A percentile compares a stretch with the other conserved stretches of the same genome.
Evolutionary conservation across 2,888 invertebrate genomes (phyloP).

Genomic region (Thecophora atra): DNA sequence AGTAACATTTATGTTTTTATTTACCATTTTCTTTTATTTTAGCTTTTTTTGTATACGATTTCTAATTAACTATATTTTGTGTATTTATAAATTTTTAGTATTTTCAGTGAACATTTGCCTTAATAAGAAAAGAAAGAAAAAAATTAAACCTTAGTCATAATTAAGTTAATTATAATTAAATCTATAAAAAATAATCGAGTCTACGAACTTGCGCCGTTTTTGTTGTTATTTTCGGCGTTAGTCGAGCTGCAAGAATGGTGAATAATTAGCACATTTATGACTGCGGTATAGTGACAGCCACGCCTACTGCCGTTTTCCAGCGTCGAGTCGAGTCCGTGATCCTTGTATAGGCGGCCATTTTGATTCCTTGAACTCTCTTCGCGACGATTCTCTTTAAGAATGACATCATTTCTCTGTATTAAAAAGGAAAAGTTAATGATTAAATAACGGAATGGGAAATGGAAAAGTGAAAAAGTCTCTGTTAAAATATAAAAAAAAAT

Average conservation of each 20-base stretch:
- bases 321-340: conserved; percentile 55
- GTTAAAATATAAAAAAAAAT: no score
- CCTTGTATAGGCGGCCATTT: conserved; percentile 64
- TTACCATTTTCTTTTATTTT: conserved; percentile 14
- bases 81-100: not conserved
- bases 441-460: conserved; percentile 4
- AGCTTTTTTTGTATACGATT: not conserved
- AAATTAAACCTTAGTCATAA: not conserved
- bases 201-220: not conserved
- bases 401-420: conserved; percentile 60
- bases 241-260: conserved; percentile 48
- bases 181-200: conserved; percentile 21
- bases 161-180: not conserved
- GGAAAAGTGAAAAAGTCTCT: not conserved
- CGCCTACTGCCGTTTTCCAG: conserved; percentile 48
- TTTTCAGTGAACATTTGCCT: conserved; percentile 9
- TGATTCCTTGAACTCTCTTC: conserved; percentile 64
- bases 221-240: conserved; percentile 39
- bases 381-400: conserved; percentile 62
- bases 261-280: conserved; percentile 48
- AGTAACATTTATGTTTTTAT: conserved; percentile 34
- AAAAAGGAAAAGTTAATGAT: not conserved
- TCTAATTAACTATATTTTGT: conserved; percentile 7
- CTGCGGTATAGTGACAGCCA: conserved; percentile 37
- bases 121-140: not conserved